Evolutionary conservation across 1,140 invertebrate species (phyloP).

Genomic region (Ceratosolen fusciceps): DNA sequence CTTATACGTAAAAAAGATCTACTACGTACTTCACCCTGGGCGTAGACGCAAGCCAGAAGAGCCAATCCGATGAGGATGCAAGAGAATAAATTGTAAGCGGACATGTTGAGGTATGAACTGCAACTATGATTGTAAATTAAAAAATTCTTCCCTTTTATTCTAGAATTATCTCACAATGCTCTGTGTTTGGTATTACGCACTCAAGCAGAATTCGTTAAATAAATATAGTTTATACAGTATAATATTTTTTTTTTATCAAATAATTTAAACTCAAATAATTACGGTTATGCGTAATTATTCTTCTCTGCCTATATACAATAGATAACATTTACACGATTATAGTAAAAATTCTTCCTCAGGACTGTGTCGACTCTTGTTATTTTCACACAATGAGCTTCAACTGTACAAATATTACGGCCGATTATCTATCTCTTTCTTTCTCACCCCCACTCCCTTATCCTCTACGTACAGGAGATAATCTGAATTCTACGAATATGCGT

Average conservation of each 20-base stretch:
- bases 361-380: not conserved
- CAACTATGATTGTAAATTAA: not conserved
- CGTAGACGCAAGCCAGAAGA: not conserved
- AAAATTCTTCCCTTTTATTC: slow-evolving; percentile 17
- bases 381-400: not conserved
- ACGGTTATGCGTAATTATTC: not conserved
- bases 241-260: not conserved
- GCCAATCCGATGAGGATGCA: not conserved
- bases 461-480: too few species aligned
- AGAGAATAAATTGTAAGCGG: not conserved
- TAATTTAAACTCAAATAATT: not conserved
- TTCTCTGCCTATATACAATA: not conserved
- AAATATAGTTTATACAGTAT: not conserved
- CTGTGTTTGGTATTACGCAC: not conserved
- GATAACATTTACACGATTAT: not conserved
- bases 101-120: not conserved
- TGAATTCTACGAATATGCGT: too few species aligned
- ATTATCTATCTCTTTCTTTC: too few species aligned
- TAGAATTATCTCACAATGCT: not conserved
- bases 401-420: not conserved
- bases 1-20: too few species aligned
- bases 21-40: not conserved
- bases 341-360: not conserved
- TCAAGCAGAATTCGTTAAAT: not conserved
- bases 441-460: too few species aligned